These are phyloP conservation scores for Epiblema foenella DNA, from an alignment of 2,888 invertebrate genomes.

Conservation along the genomic window DNA sequence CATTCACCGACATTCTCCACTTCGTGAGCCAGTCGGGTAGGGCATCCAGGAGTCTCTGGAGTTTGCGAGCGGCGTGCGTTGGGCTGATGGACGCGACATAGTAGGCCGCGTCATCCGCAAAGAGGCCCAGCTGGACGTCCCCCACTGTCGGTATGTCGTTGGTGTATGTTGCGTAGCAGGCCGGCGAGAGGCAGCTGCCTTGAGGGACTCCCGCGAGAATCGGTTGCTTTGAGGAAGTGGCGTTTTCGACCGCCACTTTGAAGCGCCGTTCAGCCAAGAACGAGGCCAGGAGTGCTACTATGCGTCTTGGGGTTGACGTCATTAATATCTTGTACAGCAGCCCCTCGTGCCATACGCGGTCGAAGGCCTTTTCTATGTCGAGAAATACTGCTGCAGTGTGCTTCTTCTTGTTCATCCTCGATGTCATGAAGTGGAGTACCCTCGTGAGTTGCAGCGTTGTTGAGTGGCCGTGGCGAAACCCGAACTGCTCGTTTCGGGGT, in stretches of 20 bases:
- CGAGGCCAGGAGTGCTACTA: constrained; percentile 47
- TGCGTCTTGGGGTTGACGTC: constrained; percentile 11
- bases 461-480: constrained; percentile 23
- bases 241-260: constrained; percentile 47
- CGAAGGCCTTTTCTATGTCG: no score
- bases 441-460: constrained; percentile 27
- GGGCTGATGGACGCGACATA: no score
- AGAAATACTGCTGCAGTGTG: no score
- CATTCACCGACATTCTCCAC: no score
- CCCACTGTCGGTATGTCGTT: no score
- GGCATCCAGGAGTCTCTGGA: no score
- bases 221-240: constrained; percentile 30
- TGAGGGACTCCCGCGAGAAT: constrained; percentile 51
- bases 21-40: no score
- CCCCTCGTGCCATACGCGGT: constrained; percentile 18
- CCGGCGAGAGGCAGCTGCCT: constrained; percentile 31
- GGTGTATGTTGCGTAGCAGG: no score
- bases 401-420: no score
- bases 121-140: no score
- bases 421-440: not conserved
- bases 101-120: no score
- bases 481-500: constrained; percentile 22
- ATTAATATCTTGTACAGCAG: constrained; percentile 18
- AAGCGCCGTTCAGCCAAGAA: constrained; percentile 50
- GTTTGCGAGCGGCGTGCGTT: no score